Percentiles rank a stretch among this genome's conserved stretches.
Evolutionary conservation across 2,797 vertebrate species (phyloP).

Genomic region (Xerus rutilus): DNA sequence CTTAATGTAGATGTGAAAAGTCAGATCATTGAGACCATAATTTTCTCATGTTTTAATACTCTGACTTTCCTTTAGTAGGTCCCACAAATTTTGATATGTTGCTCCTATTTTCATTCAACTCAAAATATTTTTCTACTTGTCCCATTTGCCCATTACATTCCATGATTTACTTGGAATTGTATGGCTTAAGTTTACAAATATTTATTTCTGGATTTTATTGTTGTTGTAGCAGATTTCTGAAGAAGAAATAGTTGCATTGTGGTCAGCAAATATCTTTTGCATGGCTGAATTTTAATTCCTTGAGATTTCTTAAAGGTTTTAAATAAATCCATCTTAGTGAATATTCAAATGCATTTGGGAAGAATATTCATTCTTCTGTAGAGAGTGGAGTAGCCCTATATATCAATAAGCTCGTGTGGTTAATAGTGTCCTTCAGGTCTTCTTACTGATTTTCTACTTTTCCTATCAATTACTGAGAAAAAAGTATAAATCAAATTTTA

Average conservation of each 20-base stretch:
- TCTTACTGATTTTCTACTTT: neutral
- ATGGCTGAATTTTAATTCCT: neutral
- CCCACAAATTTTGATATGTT: neutral
- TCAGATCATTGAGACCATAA: neutral
- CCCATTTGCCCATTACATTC: neutral
- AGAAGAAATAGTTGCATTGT: neutral
- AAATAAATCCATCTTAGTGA: neutral
- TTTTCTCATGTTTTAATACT: neutral
- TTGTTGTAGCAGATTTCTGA: neutral
- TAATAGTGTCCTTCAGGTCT: neutral
- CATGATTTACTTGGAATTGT: neutral
- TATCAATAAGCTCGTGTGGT: neutral
- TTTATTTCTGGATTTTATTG: neutral
- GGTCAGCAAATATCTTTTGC: neutral
- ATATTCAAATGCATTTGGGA: neutral
- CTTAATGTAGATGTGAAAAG: neutral
- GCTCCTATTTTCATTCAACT: neutral
- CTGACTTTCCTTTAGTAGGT: neutral
- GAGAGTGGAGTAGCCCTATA: no score
- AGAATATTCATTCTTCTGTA: neutral
- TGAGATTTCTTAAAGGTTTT: neutral
- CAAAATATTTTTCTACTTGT: neutral
- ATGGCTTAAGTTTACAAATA: neutral
- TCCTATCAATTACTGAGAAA: neutral
- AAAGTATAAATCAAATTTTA: neutral